These are phyloP conservation scores for Eufriesea mexicana DNA, from an alignment of 1,140 invertebrate genomes.

Conservation along the genomic window DNA sequence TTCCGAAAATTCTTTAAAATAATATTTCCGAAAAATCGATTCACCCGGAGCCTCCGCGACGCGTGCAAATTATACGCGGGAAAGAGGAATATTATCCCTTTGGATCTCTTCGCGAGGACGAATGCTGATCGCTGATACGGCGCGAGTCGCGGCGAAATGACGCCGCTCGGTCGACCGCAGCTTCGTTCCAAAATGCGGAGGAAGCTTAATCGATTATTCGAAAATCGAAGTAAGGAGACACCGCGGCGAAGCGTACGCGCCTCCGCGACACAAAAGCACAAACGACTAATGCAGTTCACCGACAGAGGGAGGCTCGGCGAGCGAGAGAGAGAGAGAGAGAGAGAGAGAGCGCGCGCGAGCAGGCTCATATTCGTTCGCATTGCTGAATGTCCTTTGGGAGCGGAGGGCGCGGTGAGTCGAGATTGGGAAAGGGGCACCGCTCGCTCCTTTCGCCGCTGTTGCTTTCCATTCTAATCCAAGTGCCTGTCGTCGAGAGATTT, in stretches of 20 bases:
- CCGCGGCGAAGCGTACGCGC: conserved; percentile 30
- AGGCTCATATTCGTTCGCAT: conserved; percentile 64
- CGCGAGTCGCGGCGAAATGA: neutral
- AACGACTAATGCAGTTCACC: conserved; percentile 67
- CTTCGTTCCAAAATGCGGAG: conserved; percentile 9
- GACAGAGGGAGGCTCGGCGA: conserved; percentile 13
- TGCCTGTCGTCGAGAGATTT: conserved; percentile 72
- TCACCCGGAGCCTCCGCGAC: neutral
- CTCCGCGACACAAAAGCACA: conserved; percentile 44
- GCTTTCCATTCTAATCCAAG: conserved; percentile 74
- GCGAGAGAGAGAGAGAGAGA: neutral
- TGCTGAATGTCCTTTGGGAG: conserved; percentile 65
- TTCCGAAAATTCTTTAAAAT: neutral
- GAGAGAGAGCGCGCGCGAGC: conserved; percentile 12
- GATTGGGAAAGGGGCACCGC: conserved; percentile 66
- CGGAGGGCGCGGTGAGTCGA: conserved; percentile 57
- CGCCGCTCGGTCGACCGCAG: neutral
- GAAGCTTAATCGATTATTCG: conserved; percentile 50
- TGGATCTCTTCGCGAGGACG: neutral
- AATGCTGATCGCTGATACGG: neutral
- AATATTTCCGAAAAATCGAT: neutral
- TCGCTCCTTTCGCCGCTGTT: conserved; percentile 65
- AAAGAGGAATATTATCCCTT: neutral
- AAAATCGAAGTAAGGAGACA: conserved; percentile 55
- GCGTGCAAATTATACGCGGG: neutral